A percentile compares a stretch with the other conserved stretches of the same genome.
phyloP scores from a whole-genome alignment of 2,797 vertebrate species.

The Dromococcyx pavoninus region DNA sequence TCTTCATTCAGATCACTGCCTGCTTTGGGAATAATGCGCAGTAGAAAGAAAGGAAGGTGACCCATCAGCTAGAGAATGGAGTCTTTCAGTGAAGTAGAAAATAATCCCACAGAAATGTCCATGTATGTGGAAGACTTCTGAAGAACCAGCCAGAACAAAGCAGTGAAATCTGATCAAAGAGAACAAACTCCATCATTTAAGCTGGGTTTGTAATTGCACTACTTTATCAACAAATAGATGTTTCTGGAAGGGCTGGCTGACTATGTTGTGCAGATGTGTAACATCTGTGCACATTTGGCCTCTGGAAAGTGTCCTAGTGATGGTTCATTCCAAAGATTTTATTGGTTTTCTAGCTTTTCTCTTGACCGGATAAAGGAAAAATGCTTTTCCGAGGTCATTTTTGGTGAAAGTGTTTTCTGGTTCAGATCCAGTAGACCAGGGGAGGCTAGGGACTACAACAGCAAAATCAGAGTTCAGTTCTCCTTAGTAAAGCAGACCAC shows the following conservation, averaged over 20 bases:
- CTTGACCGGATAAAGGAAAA: background rate
- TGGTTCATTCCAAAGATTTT: constrained; percentile 9
- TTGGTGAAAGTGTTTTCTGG: background rate
- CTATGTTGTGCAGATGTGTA: constrained; percentile 38
- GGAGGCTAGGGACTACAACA: background rate
- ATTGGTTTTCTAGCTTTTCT: constrained; percentile 18
- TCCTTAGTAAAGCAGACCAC: background rate
- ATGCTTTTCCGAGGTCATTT: background rate
- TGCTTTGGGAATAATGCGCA: background rate
- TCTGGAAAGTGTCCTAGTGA: constrained; percentile 30
- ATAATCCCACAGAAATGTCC: background rate
- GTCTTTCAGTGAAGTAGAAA: background rate
- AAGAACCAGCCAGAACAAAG: background rate
- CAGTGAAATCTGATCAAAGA: constrained; percentile 26
- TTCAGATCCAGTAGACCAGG: background rate
- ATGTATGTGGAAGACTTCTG: background rate
- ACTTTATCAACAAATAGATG: constrained; percentile 11
- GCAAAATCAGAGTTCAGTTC: background rate
- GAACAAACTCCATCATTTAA: background rate
- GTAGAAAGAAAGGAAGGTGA: background rate
- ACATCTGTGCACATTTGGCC: constrained; percentile 32
- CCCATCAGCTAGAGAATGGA: background rate
- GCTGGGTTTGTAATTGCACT: background rate
- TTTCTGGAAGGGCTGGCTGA: background rate
- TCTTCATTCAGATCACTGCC: background rate